Evolutionary conservation across 2,113 vertebrate genomes (phyloP), one percentile per base, ranked within the genome.

Genomic region (Entelurus aequoreus): DNA sequence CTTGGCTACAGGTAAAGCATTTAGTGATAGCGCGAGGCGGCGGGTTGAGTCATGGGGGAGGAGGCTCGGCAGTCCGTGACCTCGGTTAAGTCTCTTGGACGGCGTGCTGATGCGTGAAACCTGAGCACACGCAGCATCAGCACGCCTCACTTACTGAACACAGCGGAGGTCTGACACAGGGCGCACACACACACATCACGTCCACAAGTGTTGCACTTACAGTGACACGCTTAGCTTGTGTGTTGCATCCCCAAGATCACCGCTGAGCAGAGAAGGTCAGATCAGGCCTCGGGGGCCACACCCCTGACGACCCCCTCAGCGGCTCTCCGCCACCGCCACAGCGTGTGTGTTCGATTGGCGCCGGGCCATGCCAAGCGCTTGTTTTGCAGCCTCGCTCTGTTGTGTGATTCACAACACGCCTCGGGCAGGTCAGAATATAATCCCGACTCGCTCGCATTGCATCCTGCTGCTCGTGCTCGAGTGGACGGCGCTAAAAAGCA

Each of bases 41-140:
- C 74, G 68, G 74, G 67, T 84, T 79, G 84, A 81, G 81, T 77
- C 71, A 69, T 66, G 74, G 54, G 69, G 63, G 16, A 36, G 52
- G 48, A 16, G 16, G 66, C 28, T 78, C 76, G 81, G 82, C 76
- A 84, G 80, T 81, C 80, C 72, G 66, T 89, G 86, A 87, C 88
- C 86, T 83, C 80, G 76, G 76, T 84, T 82, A 81, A 84, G 84
- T 82, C 82, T 81, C 81, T 81, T 82, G 75, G 65, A 81, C 82
- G 86, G 85, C 84, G 82, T 84, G 83, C 80, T 86, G 86, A 88
- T 83, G 88, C 84, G 72, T 88, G 84, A 87, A 88, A 87, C 85
- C 83, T 88, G 84, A 85, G 84, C 88, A 87, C 86, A 87, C 83
- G 83, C 86, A 80, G 83, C 82, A 87, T 88, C 87, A 89, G 80